Conservation (phyloP, 2,113 vertebrate species). For the Microtus oregoni region DNA sequence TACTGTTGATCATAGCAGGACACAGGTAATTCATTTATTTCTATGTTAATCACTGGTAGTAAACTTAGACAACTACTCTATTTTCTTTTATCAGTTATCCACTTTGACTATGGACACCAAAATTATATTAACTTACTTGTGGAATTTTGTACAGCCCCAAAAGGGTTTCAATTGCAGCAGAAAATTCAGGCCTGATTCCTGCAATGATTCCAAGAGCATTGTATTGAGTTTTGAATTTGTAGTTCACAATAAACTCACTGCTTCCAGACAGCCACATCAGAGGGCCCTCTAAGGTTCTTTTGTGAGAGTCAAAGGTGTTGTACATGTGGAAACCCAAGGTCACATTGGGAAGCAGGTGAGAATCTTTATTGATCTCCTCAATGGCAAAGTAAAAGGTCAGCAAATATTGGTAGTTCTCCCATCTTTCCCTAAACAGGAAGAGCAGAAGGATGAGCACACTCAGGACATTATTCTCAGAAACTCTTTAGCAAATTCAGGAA, state of each 20-base stretch:
- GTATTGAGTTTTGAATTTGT: neutral
- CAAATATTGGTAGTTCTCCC: neutral
- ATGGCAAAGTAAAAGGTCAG: neutral
- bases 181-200: neutral
- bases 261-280: neutral
- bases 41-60: neutral
- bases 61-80: neutral
- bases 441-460: neutral
- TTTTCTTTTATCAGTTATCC: neutral
- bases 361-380: neutral
- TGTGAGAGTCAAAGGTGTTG: neutral
- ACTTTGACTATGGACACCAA: neutral
- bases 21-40: neutral
- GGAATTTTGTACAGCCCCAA: neutral
- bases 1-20: neutral
- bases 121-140: neutral
- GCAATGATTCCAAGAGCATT: neutral
- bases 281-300: neutral
- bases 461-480: neutral
- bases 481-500: neutral
- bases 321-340: neutral
- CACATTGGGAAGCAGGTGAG: neutral
- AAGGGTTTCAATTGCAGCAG: neutral
- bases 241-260: neutral
- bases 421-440: neutral